Percentiles rank a stretch among this genome's conserved stretches.
phyloP scores from a whole-genome alignment of 2,113 vertebrate genomes.

The Raja brachyura region DNA sequence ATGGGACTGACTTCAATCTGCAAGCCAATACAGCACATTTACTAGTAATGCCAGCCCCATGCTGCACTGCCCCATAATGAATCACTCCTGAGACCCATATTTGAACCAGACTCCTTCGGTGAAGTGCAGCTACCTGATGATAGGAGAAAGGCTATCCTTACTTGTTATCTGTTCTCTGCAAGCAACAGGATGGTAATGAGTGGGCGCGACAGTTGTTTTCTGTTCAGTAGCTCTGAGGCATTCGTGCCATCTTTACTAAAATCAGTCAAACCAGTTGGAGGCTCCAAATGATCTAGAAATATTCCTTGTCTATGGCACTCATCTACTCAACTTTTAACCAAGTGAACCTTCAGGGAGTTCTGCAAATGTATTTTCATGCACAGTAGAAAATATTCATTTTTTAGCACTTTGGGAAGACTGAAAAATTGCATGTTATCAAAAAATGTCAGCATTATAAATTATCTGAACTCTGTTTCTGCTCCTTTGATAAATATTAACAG shows the following conservation, averaged over 20 bases:
- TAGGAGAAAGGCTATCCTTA: background rate
- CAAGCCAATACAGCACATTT: background rate
- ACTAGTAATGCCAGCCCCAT: background rate
- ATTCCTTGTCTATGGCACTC: background rate
- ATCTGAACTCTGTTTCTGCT: background rate
- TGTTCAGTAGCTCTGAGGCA: background rate
- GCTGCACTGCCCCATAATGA: background rate
- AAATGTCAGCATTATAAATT: background rate
- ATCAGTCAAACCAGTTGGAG: background rate
- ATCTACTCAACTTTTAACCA: background rate
- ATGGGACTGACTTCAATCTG: background rate
- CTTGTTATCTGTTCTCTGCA: background rate
- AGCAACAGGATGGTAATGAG: background rate
- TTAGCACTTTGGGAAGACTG: slow-evolving; percentile 15
- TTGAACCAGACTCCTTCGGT: background rate
- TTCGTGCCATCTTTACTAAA: background rate
- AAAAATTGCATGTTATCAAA: background rate
- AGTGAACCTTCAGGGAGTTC: background rate
- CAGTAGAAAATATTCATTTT: background rate
- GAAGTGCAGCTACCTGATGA: background rate
- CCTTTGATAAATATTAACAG: background rate
- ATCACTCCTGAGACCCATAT: background rate
- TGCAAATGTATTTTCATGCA: slow-evolving; percentile 4
- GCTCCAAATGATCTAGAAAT: background rate
- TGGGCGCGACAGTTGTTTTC: background rate